Base-by-base conservation (phyloP, 2,113 vertebrate species). In the Pterocles gutturalis region DNA sequence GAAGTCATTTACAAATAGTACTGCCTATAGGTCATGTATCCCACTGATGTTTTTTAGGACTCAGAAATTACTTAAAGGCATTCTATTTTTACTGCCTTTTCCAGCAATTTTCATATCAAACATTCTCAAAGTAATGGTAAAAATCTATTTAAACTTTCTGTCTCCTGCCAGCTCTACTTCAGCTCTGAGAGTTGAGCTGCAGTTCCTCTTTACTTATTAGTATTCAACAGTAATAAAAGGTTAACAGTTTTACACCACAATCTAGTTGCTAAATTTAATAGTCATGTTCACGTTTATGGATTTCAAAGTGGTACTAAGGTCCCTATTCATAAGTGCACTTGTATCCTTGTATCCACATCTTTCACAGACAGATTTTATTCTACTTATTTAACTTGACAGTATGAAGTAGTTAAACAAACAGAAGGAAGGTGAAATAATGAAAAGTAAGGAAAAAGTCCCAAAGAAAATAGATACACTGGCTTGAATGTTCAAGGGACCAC, bases 71-170 rank as follows among this genome's bases (percentile, higher is more conserved):
- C 73, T 86, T 93, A 66, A 95, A 96, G 31, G 9, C 34, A 57
- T 90, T 45, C 36, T 86, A 83, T 90, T 95, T 94, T 96, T 93
- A 70, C 67, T 66, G 13, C 10, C 28, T 90, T 92, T 88, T 31
- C 67, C 17, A 90, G 60, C 14, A 84, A 89, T 93, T 93, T 95
- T 90, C 34, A 34, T 83, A 93, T 57, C 83, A 94, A 94, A 90
- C 41, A 72, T 81, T 79, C 34, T 90, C 48, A 61, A 90, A 85
- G 66, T 79, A 65, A 26, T 58, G 79, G 34, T 18, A 75, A 82
- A 77, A 89, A 73, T 67, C 46, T 87, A 15, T 78, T 83, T 61
- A 72, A 90, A 80, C 17, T 54, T 2, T 64, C 82, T 90, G 43
- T 83, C 41, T 88, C 22, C 75, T 94, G 36, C 19, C 31, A 86